A percentile compares a stretch with the other conserved stretches of the same genome.
Conservation (phyloP, 2,888 invertebrate genomes). For the Bimastos eiseni region DNA sequence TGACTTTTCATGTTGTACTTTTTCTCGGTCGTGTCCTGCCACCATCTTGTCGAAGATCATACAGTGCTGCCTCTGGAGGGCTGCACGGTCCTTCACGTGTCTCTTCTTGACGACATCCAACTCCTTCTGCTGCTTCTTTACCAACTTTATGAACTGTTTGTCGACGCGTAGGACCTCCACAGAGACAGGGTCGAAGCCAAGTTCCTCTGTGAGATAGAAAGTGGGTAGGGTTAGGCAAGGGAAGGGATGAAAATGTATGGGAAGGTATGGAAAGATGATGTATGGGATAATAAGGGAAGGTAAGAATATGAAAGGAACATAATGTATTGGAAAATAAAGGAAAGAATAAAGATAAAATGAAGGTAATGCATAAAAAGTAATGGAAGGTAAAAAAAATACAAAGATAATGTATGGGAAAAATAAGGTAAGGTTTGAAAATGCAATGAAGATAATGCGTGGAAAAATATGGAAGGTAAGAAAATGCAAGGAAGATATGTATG, state of each 20-base stretch:
- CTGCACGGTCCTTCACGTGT: slow-evolving; percentile 86
- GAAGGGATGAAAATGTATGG: neutral
- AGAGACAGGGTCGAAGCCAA: slow-evolving; percentile 56
- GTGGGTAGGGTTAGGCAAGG: neutral
- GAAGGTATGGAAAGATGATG: no score
- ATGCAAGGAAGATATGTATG: no score
- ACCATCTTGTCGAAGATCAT: slow-evolving; percentile 87
- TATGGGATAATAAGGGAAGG: no score
- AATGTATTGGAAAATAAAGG: no score
- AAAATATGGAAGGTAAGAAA: no score
- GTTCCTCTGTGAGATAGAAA: slow-evolving; percentile 43
- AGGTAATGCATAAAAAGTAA: no score
- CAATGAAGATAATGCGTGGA: no score
- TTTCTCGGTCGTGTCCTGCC: slow-evolving; percentile 64
- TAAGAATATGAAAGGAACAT: no score
- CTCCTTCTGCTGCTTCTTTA: slow-evolving; percentile 94
- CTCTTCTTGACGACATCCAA: slow-evolving; percentile 80
- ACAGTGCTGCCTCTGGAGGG: slow-evolving; percentile 76
- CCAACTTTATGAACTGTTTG: slow-evolving; percentile 71
- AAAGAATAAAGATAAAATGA: no score
- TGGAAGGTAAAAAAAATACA: no score
- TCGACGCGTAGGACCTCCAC: slow-evolving; percentile 57
- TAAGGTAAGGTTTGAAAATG: no score
- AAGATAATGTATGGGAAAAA: no score
- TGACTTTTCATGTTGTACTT: slow-evolving; percentile 56